Evolutionary conservation across 2,797 vertebrate species (phyloP).

Genomic region (Decapterus maruadsi): DNA sequence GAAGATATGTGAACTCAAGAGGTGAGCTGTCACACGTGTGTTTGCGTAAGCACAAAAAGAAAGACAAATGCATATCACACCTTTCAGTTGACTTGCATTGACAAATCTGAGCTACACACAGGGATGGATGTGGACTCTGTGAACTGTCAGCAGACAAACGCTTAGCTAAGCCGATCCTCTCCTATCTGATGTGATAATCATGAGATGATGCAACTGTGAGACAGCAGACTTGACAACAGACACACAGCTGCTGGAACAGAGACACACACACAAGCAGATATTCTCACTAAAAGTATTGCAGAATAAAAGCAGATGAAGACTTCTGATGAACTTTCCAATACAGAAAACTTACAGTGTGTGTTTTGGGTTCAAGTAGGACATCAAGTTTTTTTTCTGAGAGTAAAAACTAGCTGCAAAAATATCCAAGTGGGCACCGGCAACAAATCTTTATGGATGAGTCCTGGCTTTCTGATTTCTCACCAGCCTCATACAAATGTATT

Average conservation of each 20-base stretch:
- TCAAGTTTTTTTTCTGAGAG: neutral
- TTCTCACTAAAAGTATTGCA: neutral
- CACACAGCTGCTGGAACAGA: conserved; percentile 16
- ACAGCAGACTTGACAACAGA: conserved; percentile 52
- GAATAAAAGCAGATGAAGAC: neutral
- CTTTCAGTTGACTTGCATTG: conserved; percentile 37
- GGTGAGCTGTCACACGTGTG: conserved; percentile 6
- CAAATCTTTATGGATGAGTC: conserved; percentile 4
- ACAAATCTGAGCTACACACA: conserved; percentile 27
- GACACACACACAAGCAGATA: neutral
- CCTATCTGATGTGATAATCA: conserved; percentile 66
- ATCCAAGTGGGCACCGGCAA: conserved; percentile 1
- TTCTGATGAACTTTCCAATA: neutral
- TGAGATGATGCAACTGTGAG: conserved; percentile 62
- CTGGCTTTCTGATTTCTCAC: conserved; percentile 8
- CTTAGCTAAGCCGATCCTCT: conserved; percentile 53
- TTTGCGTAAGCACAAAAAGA: neutral
- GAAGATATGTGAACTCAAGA: conserved; percentile 13
- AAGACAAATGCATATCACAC: conserved; percentile 40
- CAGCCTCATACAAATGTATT: conserved; percentile 22
- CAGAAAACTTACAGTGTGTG: neutral
- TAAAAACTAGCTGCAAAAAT: conserved; percentile 5
- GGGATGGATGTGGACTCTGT: conserved; percentile 32
- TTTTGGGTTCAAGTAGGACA: too few species aligned
- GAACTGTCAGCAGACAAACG: conserved; percentile 49